Evolutionary conservation across 2,888 invertebrate genomes (phyloP).

Genomic region (Dioctria rufipes): DNA sequence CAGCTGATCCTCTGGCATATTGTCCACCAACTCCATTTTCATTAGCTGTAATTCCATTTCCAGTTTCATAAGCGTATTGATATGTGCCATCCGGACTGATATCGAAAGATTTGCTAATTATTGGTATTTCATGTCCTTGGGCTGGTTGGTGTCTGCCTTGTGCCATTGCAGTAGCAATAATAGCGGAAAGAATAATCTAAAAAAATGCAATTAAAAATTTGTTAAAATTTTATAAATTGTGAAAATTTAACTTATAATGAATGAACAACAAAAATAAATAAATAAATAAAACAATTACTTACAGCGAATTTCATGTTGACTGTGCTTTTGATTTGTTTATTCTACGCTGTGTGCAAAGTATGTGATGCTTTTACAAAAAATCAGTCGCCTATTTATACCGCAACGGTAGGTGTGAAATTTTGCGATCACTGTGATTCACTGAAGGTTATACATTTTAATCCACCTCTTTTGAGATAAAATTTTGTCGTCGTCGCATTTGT

Average conservation of each 20-base stretch:
- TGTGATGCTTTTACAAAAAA: slow-evolving; percentile 46
- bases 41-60: slow-evolving; percentile 50
- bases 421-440: slow-evolving; percentile 1
- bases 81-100: slow-evolving; percentile 45
- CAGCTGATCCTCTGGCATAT: slow-evolving; percentile 43
- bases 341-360: slow-evolving; percentile 18
- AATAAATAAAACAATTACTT: neutral
- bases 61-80: slow-evolving; percentile 39
- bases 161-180: slow-evolving; percentile 19
- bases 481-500: neutral
- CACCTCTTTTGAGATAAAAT: slow-evolving; percentile 42
- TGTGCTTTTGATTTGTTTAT: slow-evolving; percentile 20
- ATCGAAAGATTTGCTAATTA: slow-evolving; percentile 27
- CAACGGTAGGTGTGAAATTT: slow-evolving; percentile 7
- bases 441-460: slow-evolving; percentile 22
- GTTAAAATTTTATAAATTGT: neutral
- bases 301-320: slow-evolving; percentile 44
- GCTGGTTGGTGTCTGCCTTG: neutral
- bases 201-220: neutral
- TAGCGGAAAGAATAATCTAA: slow-evolving; percentile 26
- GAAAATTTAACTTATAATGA: neutral
- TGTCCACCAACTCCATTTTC: slow-evolving; percentile 53
- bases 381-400: slow-evolving; percentile 36
- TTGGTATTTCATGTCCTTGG: slow-evolving; percentile 34
- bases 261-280: neutral